Percentiles rank a stretch among this genome's conserved stretches.
Evolutionary conservation across 2,888 invertebrate species (phyloP).

Genomic region (Empis livida): DNA sequence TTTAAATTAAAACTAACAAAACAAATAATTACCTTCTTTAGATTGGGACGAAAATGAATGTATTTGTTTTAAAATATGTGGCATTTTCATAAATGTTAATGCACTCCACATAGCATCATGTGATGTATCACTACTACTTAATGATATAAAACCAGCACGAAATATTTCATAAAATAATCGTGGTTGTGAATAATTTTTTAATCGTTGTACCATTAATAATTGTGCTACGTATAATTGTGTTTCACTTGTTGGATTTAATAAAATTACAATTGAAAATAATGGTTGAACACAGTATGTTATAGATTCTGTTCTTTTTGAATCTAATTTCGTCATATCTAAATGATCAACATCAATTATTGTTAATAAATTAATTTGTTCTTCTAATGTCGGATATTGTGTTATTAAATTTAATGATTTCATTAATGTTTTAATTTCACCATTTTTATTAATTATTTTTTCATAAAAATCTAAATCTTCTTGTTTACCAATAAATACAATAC

Average conservation of each 20-base stretch:
- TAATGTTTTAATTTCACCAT: constrained; percentile 34
- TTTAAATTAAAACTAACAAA: not conserved
- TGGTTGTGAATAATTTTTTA: constrained; percentile 70
- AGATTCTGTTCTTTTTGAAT: constrained; percentile 45
- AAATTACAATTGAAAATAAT: constrained; percentile 69
- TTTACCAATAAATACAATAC: constrained; percentile 71
- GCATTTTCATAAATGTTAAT: constrained; percentile 84
- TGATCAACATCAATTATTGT: constrained; percentile 29
- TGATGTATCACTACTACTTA: constrained; percentile 73
- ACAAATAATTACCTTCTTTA: not conserved
- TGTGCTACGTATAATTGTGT: constrained; percentile 69
- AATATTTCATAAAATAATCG: constrained; percentile 81
- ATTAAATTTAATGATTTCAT: constrained; percentile 27
- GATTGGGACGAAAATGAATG: constrained; percentile 45
- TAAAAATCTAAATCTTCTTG: constrained; percentile 63
- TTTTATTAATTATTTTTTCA: constrained; percentile 56
- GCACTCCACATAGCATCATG: constrained; percentile 90
- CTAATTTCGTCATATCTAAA: constrained; percentile 35
- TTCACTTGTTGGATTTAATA: constrained; percentile 74
- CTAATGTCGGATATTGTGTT: constrained; percentile 20
- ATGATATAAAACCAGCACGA: constrained; percentile 76
- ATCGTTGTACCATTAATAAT: constrained; percentile 67
- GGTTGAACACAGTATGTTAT: constrained; percentile 67
- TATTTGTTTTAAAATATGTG: constrained; percentile 61
- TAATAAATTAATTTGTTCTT: constrained; percentile 26